phyloP scores from a whole-genome alignment of 2,888 invertebrate genomes.

The Stenurella melanura region DNA sequence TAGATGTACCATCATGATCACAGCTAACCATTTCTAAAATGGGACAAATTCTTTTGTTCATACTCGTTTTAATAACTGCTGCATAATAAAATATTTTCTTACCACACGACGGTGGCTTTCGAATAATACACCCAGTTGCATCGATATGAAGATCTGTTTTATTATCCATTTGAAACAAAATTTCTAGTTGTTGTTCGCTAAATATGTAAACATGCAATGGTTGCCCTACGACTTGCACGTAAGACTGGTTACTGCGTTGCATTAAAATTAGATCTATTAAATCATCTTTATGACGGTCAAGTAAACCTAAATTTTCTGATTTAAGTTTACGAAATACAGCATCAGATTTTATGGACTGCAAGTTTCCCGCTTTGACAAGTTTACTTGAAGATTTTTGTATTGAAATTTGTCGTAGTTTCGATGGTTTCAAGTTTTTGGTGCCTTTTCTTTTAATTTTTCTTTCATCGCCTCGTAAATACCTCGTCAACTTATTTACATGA shows the following conservation, averaged over 20 bases:
- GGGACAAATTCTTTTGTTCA: conserved; percentile 23
- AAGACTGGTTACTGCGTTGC: conserved; percentile 23
- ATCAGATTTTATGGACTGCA: conserved; percentile 28
- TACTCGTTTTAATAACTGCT: conserved; percentile 25
- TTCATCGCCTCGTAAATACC: conserved; percentile 28
- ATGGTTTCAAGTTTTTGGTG: conserved; percentile 15
- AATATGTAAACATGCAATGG: conserved; percentile 28
- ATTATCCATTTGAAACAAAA: background rate
- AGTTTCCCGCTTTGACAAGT: conserved; percentile 27
- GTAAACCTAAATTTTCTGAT: conserved; percentile 24
- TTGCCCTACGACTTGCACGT: conserved; percentile 35
- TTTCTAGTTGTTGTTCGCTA: conserved; percentile 29
- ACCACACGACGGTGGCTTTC: conserved; percentile 11
- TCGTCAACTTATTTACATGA: conserved; percentile 27
- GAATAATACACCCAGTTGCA: conserved; percentile 34
- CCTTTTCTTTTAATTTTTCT: conserved; percentile 29
- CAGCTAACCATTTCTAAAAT: conserved; percentile 36
- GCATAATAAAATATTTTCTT: conserved; percentile 40
- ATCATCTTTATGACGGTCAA: conserved; percentile 34
- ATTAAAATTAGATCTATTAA: conserved; percentile 27
- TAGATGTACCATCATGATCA: conserved; percentile 33
- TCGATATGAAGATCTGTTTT: conserved; percentile 25
- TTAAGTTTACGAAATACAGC: conserved; percentile 33
- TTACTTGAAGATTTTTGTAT: conserved; percentile 24
- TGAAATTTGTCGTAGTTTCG: background rate